These are phyloP conservation scores for Augiades crinisus DNA, from an alignment of 2,888 invertebrate genomes.

Conservation along the genomic window DNA sequence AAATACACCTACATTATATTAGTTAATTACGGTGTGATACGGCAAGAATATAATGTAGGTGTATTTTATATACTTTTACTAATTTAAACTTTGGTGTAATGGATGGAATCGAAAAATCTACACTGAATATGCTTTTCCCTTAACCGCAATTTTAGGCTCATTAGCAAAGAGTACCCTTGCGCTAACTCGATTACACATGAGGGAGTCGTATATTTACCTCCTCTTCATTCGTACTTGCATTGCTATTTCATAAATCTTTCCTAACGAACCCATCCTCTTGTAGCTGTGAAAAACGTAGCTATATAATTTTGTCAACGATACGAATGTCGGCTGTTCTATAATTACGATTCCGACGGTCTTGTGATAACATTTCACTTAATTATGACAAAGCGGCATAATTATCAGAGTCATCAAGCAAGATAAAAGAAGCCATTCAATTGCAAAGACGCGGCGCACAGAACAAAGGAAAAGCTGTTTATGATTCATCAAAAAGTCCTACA, in stretches of 20 bases:
- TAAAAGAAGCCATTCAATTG: slow-evolving; percentile 7
- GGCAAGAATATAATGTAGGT: too few species aligned
- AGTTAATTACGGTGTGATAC: too few species aligned
- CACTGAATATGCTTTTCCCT: slow-evolving; percentile 1
- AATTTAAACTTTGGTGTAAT: neutral
- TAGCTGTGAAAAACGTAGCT: neutral
- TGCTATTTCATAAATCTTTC: neutral
- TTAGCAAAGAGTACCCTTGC: slow-evolving; percentile 22
- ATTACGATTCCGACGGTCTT: neutral
- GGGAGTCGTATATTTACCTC: slow-evolving; percentile 14
- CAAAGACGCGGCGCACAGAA: neutral
- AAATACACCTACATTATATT: too few species aligned
- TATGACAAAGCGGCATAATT: slow-evolving; percentile 7
- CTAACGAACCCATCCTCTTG: neutral
- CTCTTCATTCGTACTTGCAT: slow-evolving; percentile 1
- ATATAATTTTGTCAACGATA: neutral
- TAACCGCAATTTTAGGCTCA: slow-evolving; percentile 21
- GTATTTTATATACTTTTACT: neutral
- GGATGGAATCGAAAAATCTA: slow-evolving; percentile 11
- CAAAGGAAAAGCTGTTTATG: slow-evolving; percentile 9
- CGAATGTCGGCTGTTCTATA: neutral
- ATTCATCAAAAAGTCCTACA: slow-evolving; percentile 4
- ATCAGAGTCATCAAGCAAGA: slow-evolving; percentile 7
- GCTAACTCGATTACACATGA: slow-evolving; percentile 18
- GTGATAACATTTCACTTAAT: slow-evolving; percentile 6